Evolutionary conservation across 2,113 vertebrate species (phyloP).

Genomic region (Hirundichthys speculiger): DNA sequence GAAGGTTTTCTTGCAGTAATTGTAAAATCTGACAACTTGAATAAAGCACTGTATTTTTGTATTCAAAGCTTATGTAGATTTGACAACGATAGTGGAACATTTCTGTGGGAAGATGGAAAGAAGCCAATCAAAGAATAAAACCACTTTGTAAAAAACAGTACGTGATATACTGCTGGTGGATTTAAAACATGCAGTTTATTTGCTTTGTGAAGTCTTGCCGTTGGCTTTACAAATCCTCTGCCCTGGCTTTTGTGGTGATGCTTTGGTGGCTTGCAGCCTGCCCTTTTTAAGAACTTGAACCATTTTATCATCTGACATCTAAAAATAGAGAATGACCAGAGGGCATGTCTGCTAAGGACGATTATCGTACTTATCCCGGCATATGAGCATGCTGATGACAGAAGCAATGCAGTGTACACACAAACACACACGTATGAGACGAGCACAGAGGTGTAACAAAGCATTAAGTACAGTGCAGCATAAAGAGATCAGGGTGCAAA

Average conservation of each 20-base stretch:
- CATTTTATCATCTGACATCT: slow-evolving; percentile 63
- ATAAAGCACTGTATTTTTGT: no score
- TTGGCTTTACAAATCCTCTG: slow-evolving; percentile 18
- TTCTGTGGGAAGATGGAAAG: no score
- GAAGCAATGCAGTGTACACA: not conserved
- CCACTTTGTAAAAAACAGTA: no score
- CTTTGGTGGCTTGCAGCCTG: slow-evolving; percentile 29
- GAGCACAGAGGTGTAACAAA: not conserved
- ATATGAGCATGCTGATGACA: slow-evolving; percentile 23
- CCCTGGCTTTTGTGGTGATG: slow-evolving; percentile 16
- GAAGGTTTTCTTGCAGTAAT: no score
- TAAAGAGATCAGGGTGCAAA: not conserved
- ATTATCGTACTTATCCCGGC: slow-evolving; percentile 31
- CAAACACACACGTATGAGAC: slow-evolving; percentile 7
- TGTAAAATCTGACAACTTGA: no score
- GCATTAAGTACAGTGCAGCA: not conserved
- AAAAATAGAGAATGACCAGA: slow-evolving; percentile 55
- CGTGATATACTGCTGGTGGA: no score
- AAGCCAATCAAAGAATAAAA: no score
- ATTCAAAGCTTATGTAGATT: no score
- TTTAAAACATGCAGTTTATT: no score
- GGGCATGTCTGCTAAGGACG: slow-evolving; percentile 25
- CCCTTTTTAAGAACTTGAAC: slow-evolving; percentile 65
- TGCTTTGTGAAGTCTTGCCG: slow-evolving; percentile 1
- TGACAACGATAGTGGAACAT: no score